A percentile compares a stretch with the other conserved stretches of the same genome.
These are phyloP conservation scores for Epirrhoe alternata DNA, from an alignment of 2,888 invertebrate species.

Conservation along the genomic window DNA sequence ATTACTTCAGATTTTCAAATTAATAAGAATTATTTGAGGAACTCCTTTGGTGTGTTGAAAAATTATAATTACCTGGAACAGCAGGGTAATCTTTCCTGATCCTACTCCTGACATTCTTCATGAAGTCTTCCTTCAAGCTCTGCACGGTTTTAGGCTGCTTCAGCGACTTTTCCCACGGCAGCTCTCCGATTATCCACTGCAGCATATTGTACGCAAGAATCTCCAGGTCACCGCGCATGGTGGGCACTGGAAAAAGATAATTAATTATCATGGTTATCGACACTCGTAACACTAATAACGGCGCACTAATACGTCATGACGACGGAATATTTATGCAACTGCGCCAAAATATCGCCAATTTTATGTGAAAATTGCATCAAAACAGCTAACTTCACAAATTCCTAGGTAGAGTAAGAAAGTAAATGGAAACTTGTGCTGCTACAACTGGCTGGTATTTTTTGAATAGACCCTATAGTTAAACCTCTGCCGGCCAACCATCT, in stretches of 20 bases:
- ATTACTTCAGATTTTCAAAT: not conserved
- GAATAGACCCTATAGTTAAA: no score
- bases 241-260: constrained; percentile 83
- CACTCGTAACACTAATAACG: no score
- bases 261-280: not conserved
- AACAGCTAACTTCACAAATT: no score
- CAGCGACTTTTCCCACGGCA: constrained; percentile 94
- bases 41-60: not conserved
- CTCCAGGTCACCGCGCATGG: constrained; percentile 97
- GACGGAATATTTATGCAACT: no score
- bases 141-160: constrained; percentile 87
- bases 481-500: no score
- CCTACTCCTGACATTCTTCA: constrained; percentile 81
- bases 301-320: no score
- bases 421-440: no score
- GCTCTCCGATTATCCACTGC: constrained; percentile 93
- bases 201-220: constrained; percentile 97
- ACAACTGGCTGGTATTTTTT: no score
- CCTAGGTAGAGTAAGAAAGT: no score
- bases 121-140: constrained; percentile 88
- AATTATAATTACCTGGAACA: constrained; percentile 64
- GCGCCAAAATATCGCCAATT: no score
- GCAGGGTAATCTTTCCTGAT: constrained; percentile 67
- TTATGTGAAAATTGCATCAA: no score
- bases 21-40: not conserved